Evolutionary conservation across 2,888 invertebrate genomes (phyloP).

Genomic region (Melieria omissa): DNA sequence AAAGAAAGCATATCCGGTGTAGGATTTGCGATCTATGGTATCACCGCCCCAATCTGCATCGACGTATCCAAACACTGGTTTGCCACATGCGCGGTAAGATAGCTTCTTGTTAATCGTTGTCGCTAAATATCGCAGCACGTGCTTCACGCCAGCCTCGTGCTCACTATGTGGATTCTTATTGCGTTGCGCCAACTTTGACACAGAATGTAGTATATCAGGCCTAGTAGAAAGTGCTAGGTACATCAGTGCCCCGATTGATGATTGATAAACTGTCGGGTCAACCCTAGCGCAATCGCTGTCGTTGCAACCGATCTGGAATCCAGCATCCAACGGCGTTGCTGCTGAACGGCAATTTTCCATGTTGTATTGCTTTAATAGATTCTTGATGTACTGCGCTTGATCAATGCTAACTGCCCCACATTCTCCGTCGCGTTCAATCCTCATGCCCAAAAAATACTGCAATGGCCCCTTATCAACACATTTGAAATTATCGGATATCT

Average conservation of each 20-base stretch:
- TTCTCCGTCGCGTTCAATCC: no score
- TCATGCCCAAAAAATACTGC: no score
- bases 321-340: no score
- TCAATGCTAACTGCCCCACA: no score
- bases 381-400: no score
- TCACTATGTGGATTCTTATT: constrained; percentile 17
- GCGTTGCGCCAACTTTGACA: constrained; percentile 9
- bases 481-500: no score
- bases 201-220: constrained; percentile 10
- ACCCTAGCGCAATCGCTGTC: background rate
- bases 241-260: constrained; percentile 1
- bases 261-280: constrained; percentile 6
- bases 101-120: constrained; percentile 7
- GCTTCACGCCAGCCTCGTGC: constrained; percentile 12
- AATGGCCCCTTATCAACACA: no score
- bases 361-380: no score
- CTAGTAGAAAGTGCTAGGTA: no score
- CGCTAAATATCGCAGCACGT: constrained; percentile 14
- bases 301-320: constrained; percentile 7
- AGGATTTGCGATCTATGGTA: constrained; percentile 33
- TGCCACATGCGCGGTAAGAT: background rate
- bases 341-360: no score
- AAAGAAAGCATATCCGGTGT: constrained; percentile 39
- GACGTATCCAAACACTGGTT: constrained; percentile 21
- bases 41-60: constrained; percentile 41